Evolutionary conservation across 1,140 invertebrate genomes (phyloP), one percentile per base, ranked within the genome.

Genomic region (Halyomorpha halys): DNA sequence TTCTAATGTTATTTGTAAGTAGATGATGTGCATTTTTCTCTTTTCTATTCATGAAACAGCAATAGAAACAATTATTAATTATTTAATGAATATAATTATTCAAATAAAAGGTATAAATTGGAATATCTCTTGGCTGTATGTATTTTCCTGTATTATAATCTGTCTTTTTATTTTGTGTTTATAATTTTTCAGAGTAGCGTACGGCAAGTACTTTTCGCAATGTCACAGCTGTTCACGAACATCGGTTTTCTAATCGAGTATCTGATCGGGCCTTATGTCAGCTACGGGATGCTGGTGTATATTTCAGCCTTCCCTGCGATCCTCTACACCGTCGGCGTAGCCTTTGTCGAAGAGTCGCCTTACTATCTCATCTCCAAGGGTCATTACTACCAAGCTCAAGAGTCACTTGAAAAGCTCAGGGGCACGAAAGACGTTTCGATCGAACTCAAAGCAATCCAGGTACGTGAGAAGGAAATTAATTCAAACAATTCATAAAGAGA

Each of bases 321-420:
- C 0, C 66, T 84, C 2, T 83, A 86, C 66, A 76, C 85, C 14
- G 65, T 84, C 0, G 80, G 79, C 1, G 85, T 88, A 71, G 76
- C 76, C 45, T 83, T 80, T 69, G 83, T 90, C 77, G 87, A 88
- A 0, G 89, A 92, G 74, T 89, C 88, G 13, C 89, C 90, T 0
- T 83, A 89, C 67, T 90, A 82, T 68, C 77, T 83, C 30, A 75
- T 82, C 0, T 79, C 79, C 60, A 81, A 80, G n/a, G 79, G 81
- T 2, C 72, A 78, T 21, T 75, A 76, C 16, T 74, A 80, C 9
- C 79, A 84, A 65, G 88, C 89, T 0, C 76, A 78, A 44, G 74
- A 74, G 54, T 80, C 83, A 0, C 72, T 91, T 16, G 13, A 34
- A 1, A 68, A 65, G 65, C 61, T 70, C 15, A 45, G 69, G 47